Evolutionary conservation across 1,140 invertebrate species (phyloP), one percentile per base, ranked within the genome.

Genomic region (Sycophila sp.): DNA sequence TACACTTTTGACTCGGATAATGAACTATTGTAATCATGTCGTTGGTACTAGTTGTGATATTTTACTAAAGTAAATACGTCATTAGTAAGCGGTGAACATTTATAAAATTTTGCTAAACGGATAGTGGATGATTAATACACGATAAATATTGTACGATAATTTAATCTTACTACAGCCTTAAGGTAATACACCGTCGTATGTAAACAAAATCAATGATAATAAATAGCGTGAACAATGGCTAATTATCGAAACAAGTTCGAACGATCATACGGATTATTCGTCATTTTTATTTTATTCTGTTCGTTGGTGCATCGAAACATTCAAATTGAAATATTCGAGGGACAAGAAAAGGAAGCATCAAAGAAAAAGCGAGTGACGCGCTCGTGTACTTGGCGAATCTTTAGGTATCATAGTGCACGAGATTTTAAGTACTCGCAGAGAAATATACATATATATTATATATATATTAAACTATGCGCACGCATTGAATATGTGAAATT

Each of bases 1-100:
- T n/a, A n/a, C n/a, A n/a, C n/a, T 69, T 77, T 72, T 69, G 74
- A 56, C 63, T 59, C 51, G 73, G 75, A 74, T 75, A 58, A 76
- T 76, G 74, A 72, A 77, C 74, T 80, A 79, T 72, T 77, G 76
- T 83, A 84, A 82, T 69, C 77, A 78, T 81, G 79, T 81, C 76
- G 77, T 82, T 82, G 81, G 79, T 85, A 84, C 82, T 85, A 85
- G 82, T 86, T 85, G 83, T 85, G 83, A 86, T 86, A 85, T 85
- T 85, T 84, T 83, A 84, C 72, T 80, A 80, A 83, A 69, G 47
- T 51, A 69, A 69, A 42, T 15, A 79, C 40, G 69, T 74, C 67
- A 67, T 75, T 77, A 76, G 69, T 74, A 76, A 78, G 73, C 67
- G 71, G 49, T 75, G 70, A 78, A 55, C 42, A 75, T 75, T 72